Evolutionary conservation across 30 jellyfish, hydroid and myxozoan species (phyloP), one percentile per base, ranked within the genome.

Genomic region (Aurelia aurita complex sp. Pacific): DNA sequence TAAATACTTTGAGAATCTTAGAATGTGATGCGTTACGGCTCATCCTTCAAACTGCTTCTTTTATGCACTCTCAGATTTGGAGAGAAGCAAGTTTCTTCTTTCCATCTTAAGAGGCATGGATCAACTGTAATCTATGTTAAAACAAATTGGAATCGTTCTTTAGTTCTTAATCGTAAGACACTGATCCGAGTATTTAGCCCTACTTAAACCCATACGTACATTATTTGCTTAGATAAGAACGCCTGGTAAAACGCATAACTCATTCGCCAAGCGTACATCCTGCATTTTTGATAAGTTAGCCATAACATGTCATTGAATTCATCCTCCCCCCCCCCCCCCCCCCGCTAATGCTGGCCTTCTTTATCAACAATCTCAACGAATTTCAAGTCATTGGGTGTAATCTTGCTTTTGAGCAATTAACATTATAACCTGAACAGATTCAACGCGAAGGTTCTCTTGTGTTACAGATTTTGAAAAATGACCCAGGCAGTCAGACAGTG

Each of bases 171-270:
- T 70, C 87, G 85, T 64, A 84, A 63, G 82, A 66, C 67, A 32
- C 68, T 72, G 85, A 74, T 71, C 82, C 50, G 16, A 12, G 74
- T 72, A 60, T 81, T 84, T 84, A 73, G 87, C 80, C 93, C 77
- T 84, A 69, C 86, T 84, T 84, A 74, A 84, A 68, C 85, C 77
- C 59, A 64, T 61, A 64, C 78, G 69, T 75, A 35, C 23, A 73
- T 73, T 69, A 57, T 54, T 84, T 77, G 55, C 87, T 19, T 36
- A 43, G 83, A 74, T 84, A 50, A 72, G 67, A 53, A 78, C 93
- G 17, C 70, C 70, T 61, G 15, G 57, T 46, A 46, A 46, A 46
- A 46, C 15, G 57, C 8, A 46, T 46, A 46, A 46, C 12, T 9
- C 57, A 46, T 46, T 9, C 2, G 57, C 14, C 57, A 46, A 46